These are phyloP conservation scores for Mus musculus DNA, from an alignment of 2,113 vertebrate genomes.

Conservation along the genomic window GRCm39 chr11:61796501-61797000, in stretches of 20 bases:
- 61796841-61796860: neutral
- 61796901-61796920: neutral
- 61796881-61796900: neutral
- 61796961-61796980: constrained; percentile 29
- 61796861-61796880: neutral
- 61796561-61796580: neutral
- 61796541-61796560: neutral
- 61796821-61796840: neutral
- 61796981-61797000: neutral
- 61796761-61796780: neutral
- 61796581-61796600: neutral
- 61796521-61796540: neutral
- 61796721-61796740: neutral
- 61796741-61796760: neutral
- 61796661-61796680: neutral
- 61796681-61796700: neutral
- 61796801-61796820: neutral
- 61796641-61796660: neutral
- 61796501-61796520: neutral
- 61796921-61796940: neutral
- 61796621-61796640: neutral
- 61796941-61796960: constrained; percentile 1
- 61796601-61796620: neutral
- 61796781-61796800: neutral
- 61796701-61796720: neutral